Evolutionary conservation across 2,113 vertebrate genomes (phyloP).

Genomic region (Chloropsis hardwickii): DNA sequence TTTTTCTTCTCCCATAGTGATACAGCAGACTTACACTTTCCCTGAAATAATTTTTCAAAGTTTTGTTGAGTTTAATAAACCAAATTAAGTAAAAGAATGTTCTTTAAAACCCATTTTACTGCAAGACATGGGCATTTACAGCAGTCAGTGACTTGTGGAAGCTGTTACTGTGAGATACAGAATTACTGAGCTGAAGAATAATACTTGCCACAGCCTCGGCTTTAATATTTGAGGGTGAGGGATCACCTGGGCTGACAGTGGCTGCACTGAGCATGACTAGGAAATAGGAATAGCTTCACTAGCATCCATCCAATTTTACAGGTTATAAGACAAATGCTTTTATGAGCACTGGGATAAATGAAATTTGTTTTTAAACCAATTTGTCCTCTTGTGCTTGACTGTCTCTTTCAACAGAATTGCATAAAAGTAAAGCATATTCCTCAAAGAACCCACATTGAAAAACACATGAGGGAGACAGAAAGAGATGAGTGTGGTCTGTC

Average conservation of each 20-base stretch:
- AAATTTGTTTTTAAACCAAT: constrained; percentile 10
- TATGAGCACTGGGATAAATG: background rate
- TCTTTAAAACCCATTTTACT: background rate
- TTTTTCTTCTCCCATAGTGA: background rate
- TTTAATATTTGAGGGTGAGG: constrained; percentile 27
- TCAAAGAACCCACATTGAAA: background rate
- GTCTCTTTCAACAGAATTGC: constrained; percentile 4
- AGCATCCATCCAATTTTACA: background rate
- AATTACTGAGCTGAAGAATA: constrained; percentile 22
- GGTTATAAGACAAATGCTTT: constrained; percentile 14
- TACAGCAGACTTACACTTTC: background rate
- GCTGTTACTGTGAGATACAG: constrained; percentile 26
- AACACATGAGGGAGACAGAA: background rate
- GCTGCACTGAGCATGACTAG: background rate
- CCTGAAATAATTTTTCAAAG: background rate
- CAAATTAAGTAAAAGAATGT: background rate
- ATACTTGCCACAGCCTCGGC: background rate
- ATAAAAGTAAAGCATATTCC: background rate
- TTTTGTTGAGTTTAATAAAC: constrained; percentile 23
- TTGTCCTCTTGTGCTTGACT: constrained; percentile 7
- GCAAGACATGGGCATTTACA: background rate
- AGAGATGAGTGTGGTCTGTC: background rate
- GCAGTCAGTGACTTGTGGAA: background rate
- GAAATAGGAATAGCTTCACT: constrained; percentile 22
- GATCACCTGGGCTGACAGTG: background rate